Evolutionary conservation across 2,888 invertebrate genomes (phyloP).

Genomic region (Hipparchia sbordonii): DNA sequence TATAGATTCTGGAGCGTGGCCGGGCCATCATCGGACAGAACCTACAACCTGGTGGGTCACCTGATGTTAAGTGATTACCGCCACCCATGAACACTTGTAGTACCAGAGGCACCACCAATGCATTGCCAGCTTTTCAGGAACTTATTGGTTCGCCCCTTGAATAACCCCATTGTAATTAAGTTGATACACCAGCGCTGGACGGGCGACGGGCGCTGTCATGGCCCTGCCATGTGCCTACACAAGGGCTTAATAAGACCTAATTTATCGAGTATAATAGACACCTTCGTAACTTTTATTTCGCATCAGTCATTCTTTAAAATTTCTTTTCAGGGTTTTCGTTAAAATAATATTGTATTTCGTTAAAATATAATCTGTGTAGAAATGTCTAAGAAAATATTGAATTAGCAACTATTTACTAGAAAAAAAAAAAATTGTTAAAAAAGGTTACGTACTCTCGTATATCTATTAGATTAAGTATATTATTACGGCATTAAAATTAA

Average conservation of each 20-base stretch:
- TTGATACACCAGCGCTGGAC: no score
- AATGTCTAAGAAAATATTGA: not conserved
- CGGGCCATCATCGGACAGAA: not conserved
- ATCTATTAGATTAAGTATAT: not conserved
- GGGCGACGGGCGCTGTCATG: not conserved
- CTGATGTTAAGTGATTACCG: no score
- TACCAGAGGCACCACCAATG: no score
- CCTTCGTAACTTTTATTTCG: not conserved
- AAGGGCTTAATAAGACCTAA: no score
- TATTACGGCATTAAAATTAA: not conserved
- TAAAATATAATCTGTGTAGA: slow-evolving; percentile 6
- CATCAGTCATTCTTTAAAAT: not conserved
- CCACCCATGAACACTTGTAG: no score
- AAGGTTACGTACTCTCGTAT: not conserved
- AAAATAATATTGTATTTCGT: not conserved
- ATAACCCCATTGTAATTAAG: no score
- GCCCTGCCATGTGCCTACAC: no score
- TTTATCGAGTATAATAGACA: not conserved
- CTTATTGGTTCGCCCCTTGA: no score
- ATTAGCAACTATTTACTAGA: not conserved
- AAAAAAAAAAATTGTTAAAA: no score
- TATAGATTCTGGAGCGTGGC: not conserved
- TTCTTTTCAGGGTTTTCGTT: not conserved
- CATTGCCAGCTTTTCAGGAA: no score
- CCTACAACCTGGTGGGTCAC: no score